Evolutionary conservation across 1,140 invertebrate genomes (phyloP).

Genomic region (Heliconius melpomene): DNA sequence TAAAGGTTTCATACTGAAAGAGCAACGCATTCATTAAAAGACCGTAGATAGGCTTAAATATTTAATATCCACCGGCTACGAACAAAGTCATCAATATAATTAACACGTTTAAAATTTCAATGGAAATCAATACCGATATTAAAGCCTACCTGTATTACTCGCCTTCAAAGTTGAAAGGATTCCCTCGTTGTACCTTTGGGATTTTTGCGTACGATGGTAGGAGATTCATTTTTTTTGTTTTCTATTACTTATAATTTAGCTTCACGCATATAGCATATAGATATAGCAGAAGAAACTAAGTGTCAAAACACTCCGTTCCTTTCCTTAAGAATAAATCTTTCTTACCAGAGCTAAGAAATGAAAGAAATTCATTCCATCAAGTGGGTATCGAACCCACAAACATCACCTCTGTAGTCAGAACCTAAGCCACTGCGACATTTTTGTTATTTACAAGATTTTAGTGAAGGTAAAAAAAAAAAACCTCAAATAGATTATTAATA

Average conservation of each 20-base stretch:
- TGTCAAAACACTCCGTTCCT: too few species aligned
- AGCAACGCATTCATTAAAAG: slow-evolving; percentile 8
- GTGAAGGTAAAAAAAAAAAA: neutral
- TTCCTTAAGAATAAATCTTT: too few species aligned
- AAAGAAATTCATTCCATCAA: too few species aligned
- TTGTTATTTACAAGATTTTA: neutral
- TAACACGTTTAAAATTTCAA: slow-evolving; percentile 26
- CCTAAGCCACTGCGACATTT: too few species aligned
- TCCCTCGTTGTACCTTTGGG: neutral
- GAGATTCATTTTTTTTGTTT: neutral
- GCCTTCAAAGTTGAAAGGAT: neutral
- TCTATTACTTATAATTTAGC: too few species aligned
- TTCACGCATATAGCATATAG: too few species aligned
- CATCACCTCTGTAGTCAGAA: too few species aligned
- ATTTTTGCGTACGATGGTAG: neutral
- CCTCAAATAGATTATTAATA: neutral
- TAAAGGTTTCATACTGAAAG: slow-evolving; percentile 5
- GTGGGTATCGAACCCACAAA: too few species aligned
- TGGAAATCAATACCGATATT: slow-evolving; percentile 25
- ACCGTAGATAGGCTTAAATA: slow-evolving; percentile 15
- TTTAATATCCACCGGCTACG: slow-evolving; percentile 11
- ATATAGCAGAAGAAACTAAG: too few species aligned
- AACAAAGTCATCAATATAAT: slow-evolving; percentile 18
- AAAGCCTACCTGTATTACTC: slow-evolving; percentile 10
- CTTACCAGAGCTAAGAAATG: too few species aligned